Evolutionary conservation across 1,140 invertebrate genomes (phyloP).

Genomic region (Contarinia nasturtii): DNA sequence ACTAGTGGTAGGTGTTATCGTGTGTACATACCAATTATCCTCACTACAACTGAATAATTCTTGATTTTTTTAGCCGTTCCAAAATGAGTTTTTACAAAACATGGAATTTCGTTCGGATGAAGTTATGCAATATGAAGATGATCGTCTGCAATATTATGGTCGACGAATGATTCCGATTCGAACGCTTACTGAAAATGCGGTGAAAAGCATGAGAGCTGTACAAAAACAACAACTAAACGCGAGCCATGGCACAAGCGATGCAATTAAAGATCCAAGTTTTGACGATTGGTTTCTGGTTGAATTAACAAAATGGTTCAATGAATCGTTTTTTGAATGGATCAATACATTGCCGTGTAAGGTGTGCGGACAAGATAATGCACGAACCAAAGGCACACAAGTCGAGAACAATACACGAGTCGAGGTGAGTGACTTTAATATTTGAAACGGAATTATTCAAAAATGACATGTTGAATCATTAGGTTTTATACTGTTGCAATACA

Average conservation of each 20-base stretch:
- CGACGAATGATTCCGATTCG: slow-evolving; percentile 35
- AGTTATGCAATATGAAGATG: slow-evolving; percentile 43
- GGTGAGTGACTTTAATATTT: slow-evolving; percentile 14
- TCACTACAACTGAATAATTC: not conserved
- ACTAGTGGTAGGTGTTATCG: not conserved
- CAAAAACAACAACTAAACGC: slow-evolving; percentile 35
- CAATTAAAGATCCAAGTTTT: slow-evolving; percentile 31
- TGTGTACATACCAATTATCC: not conserved
- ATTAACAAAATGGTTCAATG: slow-evolving; percentile 78
- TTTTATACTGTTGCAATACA: slow-evolving; percentile 33
- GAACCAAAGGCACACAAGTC: slow-evolving; percentile 19
- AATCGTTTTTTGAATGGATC: slow-evolving; percentile 81
- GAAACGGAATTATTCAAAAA: not conserved
- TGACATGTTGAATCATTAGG: slow-evolving; percentile 26
- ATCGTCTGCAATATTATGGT: slow-evolving; percentile 34
- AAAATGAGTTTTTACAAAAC: slow-evolving; percentile 29
- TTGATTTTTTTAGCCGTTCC: slow-evolving; percentile 9
- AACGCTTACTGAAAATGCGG: slow-evolving; percentile 35
- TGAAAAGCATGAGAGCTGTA: slow-evolving; percentile 34
- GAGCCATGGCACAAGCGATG: slow-evolving; percentile 14
- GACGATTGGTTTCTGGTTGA: slow-evolving; percentile 62
- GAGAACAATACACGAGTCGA: slow-evolving; percentile 33
- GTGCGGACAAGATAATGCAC: slow-evolving; percentile 31
- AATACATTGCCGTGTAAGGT: slow-evolving; percentile 50
- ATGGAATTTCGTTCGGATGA: slow-evolving; percentile 32